Evolutionary conservation across 2,888 invertebrate species (phyloP).

Genomic region (Drosophila borealis): DNA sequence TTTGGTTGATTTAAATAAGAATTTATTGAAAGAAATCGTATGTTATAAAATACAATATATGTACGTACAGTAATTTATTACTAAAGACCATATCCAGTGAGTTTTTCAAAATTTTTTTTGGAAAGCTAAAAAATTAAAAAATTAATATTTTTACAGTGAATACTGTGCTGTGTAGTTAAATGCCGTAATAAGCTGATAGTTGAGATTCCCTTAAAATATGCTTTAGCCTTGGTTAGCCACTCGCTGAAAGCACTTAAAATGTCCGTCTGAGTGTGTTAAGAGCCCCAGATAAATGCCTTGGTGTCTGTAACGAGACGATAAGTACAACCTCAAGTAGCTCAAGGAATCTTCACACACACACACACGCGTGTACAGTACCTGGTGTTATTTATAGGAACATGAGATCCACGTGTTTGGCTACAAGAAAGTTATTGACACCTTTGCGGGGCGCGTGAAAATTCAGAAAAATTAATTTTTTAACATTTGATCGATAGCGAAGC

Average conservation of each 20-base stretch:
- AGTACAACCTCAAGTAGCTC: not conserved
- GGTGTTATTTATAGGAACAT: slow-evolving; percentile 3
- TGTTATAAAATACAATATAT: too few relatives aligned
- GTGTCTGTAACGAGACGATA: not conserved
- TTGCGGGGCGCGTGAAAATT: slow-evolving; percentile 17
- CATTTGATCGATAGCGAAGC: slow-evolving; percentile 44
- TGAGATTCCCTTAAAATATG: not conserved
- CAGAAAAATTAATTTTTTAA: slow-evolving; percentile 44
- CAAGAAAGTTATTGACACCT: slow-evolving; percentile 32
- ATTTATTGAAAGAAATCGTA: too few relatives aligned
- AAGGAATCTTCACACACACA: not conserved
- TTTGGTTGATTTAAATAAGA: too few relatives aligned
- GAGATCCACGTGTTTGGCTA: slow-evolving; percentile 3
- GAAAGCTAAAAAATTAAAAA: too few relatives aligned
- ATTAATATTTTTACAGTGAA: not conserved
- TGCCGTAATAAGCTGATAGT: not conserved
- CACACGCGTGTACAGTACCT: not conserved
- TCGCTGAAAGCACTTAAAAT: slow-evolving; percentile 10
- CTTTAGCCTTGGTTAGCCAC: not conserved
- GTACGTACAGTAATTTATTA: too few relatives aligned
- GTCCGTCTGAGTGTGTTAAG: not conserved
- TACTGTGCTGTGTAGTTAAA: not conserved
- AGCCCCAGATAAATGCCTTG: not conserved
- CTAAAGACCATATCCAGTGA: too few relatives aligned
- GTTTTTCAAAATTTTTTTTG: too few relatives aligned